phyloP scores from a whole-genome alignment of 2,888 invertebrate species.

The Plebejus melissa region DNA sequence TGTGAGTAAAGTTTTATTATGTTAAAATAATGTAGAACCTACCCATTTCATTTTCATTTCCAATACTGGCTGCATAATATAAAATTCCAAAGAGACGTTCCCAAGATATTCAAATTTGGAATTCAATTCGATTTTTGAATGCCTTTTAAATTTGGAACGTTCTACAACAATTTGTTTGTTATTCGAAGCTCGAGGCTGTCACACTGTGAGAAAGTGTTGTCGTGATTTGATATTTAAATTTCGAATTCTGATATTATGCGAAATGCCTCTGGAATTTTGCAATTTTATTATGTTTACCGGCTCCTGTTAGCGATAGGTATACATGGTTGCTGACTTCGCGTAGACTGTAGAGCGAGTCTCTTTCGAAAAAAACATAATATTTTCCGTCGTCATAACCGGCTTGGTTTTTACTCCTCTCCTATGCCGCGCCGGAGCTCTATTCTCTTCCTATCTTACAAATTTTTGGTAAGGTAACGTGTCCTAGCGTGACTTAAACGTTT shows the following conservation, averaged over 20 bases:
- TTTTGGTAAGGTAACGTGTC: no score
- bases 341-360: background rate
- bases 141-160: constrained; percentile 14
- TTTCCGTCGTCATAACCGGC: background rate
- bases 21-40: no score
- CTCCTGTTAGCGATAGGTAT: background rate
- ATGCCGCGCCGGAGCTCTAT: no score
- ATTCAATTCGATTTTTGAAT: constrained; percentile 31
- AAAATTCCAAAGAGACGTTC: constrained; percentile 30
- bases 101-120: constrained; percentile 28
- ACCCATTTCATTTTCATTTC: background rate
- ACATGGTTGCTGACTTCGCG: background rate
- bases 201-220: constrained; percentile 34
- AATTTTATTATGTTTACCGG: constrained; percentile 28
- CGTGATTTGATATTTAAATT: constrained; percentile 32
- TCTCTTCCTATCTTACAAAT: no score
- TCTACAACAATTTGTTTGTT: background rate
- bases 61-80: background rate
- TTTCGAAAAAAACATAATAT: background rate
- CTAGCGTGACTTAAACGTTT: no score
- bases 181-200: constrained; percentile 29
- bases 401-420: background rate
- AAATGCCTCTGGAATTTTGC: constrained; percentile 37
- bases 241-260: constrained; percentile 5
- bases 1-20: no score